Evolutionary conservation across 1,140 invertebrate species (phyloP), one percentile per base, ranked within the genome.

Genomic region (Cydia strobilella): DNA sequence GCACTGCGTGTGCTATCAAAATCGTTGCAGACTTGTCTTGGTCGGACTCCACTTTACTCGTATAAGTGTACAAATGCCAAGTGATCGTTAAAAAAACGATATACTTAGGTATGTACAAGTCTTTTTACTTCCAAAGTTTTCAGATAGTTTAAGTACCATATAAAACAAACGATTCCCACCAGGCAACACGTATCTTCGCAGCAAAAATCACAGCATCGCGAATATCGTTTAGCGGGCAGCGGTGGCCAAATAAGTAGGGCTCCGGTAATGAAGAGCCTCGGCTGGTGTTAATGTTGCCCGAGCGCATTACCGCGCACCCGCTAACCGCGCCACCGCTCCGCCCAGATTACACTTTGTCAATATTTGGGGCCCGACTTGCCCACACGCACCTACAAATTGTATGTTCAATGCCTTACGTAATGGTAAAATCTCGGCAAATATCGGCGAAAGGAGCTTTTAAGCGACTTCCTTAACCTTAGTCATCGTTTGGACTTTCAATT

Each of bases 281-380:
- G 54, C 59, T 42, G 35, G 86, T 89, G 87, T 82, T 90, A 89
- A 89, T 74, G 74, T 74, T 74, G 48, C 80, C 51, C 73, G 84
- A 31, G 74, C 77, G 78, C 83, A 89, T 92, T 92, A 92, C 90
- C 89, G 81, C 54, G 27, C 51, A 74, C 63, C 77, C 84, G 90
- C 90, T 92, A 92, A 92, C 82, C 76, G 81, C 76, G 77, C 82
- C 35, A 10, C 81, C 83, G 77, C 82, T 75, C 82, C 80, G 80
- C 81, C 82, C 76, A 89, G 90, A 92, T 92, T 92, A 92, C 87
- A 84, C 84, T 87, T 81, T 84, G 87, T 92, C 90, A 92, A 92
- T 90, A 90, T 90, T 90, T 86, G 83, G 81, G 80, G 35, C 63
- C 42, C 27, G 39, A 45, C 75, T 73, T 75, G 74, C 18, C 63